These are phyloP conservation scores for Brachyistius frenatus DNA, from an alignment of 2,113 vertebrate species.

Conservation along the genomic window DNA sequence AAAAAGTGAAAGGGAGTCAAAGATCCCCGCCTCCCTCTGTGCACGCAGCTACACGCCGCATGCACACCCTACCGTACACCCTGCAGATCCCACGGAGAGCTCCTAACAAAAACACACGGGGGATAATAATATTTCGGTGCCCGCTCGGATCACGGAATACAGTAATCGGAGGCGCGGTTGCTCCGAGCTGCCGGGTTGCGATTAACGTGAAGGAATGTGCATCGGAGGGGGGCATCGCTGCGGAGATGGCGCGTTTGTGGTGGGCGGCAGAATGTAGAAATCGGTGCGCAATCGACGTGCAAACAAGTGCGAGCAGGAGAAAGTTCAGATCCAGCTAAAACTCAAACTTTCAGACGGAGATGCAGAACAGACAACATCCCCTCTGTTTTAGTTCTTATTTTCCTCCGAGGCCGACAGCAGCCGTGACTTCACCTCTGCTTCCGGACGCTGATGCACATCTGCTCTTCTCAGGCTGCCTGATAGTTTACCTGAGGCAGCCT, in stretches of 20 bases:
- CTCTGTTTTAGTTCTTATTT: neutral
- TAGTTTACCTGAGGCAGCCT: too few species aligned
- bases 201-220: constrained; percentile 47
- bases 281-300: too few species aligned
- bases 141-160: constrained; percentile 16
- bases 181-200: constrained; percentile 41
- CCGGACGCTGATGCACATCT: constrained; percentile 33
- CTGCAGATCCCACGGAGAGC: constrained; percentile 44
- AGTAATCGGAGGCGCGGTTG: constrained; percentile 36
- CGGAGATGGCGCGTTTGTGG: too few species aligned
- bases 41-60: constrained; percentile 50
- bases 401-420: neutral
- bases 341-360: too few species aligned
- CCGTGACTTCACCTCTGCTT: neutral
- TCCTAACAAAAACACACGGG: constrained; percentile 6
- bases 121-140: constrained; percentile 27
- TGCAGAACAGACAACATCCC: too few species aligned
- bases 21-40: neutral
- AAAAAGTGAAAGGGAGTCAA: constrained; percentile 5
- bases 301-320: too few species aligned
- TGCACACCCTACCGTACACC: neutral
- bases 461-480: neutral
- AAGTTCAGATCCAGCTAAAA: too few species aligned
- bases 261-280: too few species aligned
- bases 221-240: neutral